Evolutionary conservation across 1,140 invertebrate species (phyloP).

Genomic region (Drosophila punjabiensis): DNA sequence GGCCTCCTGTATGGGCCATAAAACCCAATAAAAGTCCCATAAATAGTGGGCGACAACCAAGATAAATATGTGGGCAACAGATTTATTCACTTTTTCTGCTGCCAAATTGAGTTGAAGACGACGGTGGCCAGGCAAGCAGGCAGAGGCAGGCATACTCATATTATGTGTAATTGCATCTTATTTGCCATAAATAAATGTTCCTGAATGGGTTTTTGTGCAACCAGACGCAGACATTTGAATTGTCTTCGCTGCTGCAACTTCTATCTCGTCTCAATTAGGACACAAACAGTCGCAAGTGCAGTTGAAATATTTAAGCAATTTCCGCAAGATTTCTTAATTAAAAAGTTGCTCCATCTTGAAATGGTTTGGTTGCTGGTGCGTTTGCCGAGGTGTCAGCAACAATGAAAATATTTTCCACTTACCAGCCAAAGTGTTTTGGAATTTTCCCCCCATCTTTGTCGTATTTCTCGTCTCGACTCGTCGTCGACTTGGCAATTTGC

Average conservation of each 20-base stretch:
- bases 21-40: slow-evolving; percentile 70
- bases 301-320: slow-evolving; percentile 79
- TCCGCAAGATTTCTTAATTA: slow-evolving; percentile 81
- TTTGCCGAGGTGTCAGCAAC: slow-evolving; percentile 77
- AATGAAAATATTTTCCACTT: slow-evolving; percentile 81
- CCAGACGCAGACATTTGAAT: slow-evolving; percentile 21
- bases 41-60: slow-evolving; percentile 51
- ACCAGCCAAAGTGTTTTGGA: slow-evolving; percentile 55
- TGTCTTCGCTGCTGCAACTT: slow-evolving; percentile 6
- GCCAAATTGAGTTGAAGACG: slow-evolving; percentile 41
- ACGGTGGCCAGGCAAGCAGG: slow-evolving; percentile 24
- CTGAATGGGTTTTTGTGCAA: slow-evolving; percentile 3
- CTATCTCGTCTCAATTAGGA: slow-evolving; percentile 68
- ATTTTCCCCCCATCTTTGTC: slow-evolving; percentile 22
- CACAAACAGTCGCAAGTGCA: slow-evolving; percentile 66
- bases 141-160: slow-evolving; percentile 29
- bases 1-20: slow-evolving; percentile 44
- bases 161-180: slow-evolving; percentile 79
- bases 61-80: slow-evolving; percentile 13
- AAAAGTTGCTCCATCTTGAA: slow-evolving; percentile 64
- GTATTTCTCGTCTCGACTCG: slow-evolving; percentile 8
- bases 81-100: slow-evolving; percentile 16
- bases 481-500: slow-evolving; percentile 65
- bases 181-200: slow-evolving; percentile 72
- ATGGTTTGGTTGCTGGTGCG: slow-evolving; percentile 3